Conservation (phyloP, 2,797 vertebrate genomes). For the Pseudochirops corinnae region DNA sequence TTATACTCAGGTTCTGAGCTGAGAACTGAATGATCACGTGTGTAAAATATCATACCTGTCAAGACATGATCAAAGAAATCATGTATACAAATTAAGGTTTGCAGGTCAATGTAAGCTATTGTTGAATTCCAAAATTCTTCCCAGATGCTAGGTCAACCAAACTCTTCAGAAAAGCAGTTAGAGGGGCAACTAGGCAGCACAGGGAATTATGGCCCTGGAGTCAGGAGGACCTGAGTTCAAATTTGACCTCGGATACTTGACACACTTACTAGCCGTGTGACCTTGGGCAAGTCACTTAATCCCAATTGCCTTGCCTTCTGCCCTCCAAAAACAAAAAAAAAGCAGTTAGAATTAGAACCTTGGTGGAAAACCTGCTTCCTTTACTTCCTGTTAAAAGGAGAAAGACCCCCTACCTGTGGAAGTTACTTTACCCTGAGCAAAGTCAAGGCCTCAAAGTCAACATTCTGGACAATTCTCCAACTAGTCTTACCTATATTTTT, state of each 20-base stretch:
- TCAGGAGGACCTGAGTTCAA: too few relatives aligned
- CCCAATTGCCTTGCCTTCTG: too few relatives aligned
- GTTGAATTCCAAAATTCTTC: not conserved
- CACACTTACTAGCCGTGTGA: too few relatives aligned
- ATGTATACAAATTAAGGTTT: not conserved
- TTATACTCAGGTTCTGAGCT: not conserved
- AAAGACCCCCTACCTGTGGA: not conserved
- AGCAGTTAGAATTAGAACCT: not conserved
- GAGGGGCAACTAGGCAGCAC: too few relatives aligned
- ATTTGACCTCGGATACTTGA: too few relatives aligned
- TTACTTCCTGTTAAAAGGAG: not conserved
- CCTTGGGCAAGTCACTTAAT: too few relatives aligned
- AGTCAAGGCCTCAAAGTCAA: not conserved
- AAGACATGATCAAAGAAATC: not conserved
- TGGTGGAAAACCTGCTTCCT: not conserved
- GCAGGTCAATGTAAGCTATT: not conserved
- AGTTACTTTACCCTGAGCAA: not conserved
- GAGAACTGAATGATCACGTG: not conserved
- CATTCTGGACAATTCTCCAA: not conserved
- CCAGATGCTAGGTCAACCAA: not conserved
- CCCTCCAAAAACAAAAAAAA: not conserved
- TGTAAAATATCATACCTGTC: not conserved
- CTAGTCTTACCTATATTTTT: not conserved
- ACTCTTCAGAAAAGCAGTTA: not conserved
- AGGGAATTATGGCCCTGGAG: too few relatives aligned